Evolutionary conservation across 2,113 vertebrate species (phyloP).

Genomic region (Percopsis transmontana): DNA sequence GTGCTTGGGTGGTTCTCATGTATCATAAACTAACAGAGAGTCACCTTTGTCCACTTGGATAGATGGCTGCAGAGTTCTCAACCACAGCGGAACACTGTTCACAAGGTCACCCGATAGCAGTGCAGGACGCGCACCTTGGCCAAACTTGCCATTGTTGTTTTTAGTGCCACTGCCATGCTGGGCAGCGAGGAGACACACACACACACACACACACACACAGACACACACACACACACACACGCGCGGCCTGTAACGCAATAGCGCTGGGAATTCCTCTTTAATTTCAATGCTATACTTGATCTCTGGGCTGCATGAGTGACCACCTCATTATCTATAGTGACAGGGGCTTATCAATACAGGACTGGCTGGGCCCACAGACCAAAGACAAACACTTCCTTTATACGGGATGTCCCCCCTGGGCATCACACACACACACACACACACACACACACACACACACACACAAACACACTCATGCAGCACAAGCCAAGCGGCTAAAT

Average conservation of each 20-base stretch:
- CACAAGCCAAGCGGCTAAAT: constrained; percentile 70
- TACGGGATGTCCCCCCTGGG: constrained; percentile 65
- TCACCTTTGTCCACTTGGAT: constrained; percentile 57
- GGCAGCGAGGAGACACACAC: constrained; percentile 44
- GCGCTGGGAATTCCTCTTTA: constrained; percentile 85
- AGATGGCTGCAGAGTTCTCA: constrained; percentile 46
- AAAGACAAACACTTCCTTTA: constrained; percentile 87
- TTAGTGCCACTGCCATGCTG: constrained; percentile 73
- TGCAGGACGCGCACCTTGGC: constrained; percentile 62
- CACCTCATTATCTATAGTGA: constrained; percentile 85
- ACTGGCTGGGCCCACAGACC: constrained; percentile 74
- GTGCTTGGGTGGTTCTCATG: constrained; percentile 35
- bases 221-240: constrained; percentile 32
- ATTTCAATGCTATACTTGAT: constrained; percentile 90
- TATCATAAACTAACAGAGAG: constrained; percentile 56
- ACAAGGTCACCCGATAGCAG: constrained; percentile 70
- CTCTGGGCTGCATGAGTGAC: constrained; percentile 88
- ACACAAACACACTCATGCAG: no score
- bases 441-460: no score
- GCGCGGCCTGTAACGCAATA: constrained; percentile 83
- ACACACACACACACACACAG: constrained; percentile 36
- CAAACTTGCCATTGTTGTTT: constrained; percentile 78
- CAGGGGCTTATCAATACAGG: constrained; percentile 76
- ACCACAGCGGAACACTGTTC: constrained; percentile 45
- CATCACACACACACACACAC: constrained; percentile 61